These are phyloP conservation scores for Chrysolina oricalcia DNA, from an alignment of 2,888 invertebrate species.

Conservation along the genomic window DNA sequence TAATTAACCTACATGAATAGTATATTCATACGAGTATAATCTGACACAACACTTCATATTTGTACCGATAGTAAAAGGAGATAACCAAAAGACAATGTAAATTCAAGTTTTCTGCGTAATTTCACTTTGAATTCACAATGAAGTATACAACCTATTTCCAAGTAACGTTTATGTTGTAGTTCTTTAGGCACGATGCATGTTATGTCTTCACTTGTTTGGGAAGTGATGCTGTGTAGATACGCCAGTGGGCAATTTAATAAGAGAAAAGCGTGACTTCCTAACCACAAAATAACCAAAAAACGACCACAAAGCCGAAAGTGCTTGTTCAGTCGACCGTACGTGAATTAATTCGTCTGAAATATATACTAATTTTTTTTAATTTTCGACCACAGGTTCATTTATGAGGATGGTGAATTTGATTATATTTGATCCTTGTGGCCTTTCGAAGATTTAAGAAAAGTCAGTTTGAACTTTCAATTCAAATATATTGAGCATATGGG, in stretches of 20 bases:
- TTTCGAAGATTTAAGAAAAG: too few species aligned
- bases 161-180: slow-evolving; percentile 2
- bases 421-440: too few species aligned
- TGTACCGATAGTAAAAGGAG: neutral
- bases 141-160: neutral
- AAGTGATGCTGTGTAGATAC: slow-evolving; percentile 53
- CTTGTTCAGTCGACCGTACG: neutral
- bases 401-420: too few species aligned
- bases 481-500: too few species aligned
- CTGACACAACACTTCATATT: neutral
- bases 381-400: too few species aligned
- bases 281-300: slow-evolving; percentile 56
- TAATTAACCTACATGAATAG: too few species aligned
- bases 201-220: slow-evolving; percentile 13
- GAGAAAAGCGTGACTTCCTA: slow-evolving; percentile 61
- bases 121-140: neutral
- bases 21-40: neutral
- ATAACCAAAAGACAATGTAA: neutral
- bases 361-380: too few species aligned
- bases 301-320: slow-evolving; percentile 25
- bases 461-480: too few species aligned
- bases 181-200: slow-evolving; percentile 2
- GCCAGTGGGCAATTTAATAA: slow-evolving; percentile 58
- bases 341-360: neutral
- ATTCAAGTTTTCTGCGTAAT: neutral